Evolutionary conservation across 2,888 invertebrate genomes (phyloP).

Genomic region (Leucophenga maculata): DNA sequence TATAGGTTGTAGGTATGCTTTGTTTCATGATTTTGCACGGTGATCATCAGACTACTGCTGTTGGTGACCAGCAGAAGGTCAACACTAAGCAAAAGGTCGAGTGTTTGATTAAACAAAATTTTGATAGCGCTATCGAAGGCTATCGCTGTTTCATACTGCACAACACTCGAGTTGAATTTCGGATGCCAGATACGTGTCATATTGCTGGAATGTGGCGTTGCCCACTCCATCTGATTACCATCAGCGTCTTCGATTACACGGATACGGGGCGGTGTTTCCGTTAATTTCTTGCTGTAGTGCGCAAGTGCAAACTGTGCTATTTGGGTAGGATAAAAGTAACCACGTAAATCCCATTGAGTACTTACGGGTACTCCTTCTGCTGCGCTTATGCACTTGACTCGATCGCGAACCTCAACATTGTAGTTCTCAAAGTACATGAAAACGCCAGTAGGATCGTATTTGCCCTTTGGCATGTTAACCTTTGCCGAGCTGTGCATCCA

Average conservation of each 20-base stretch:
- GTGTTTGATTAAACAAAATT: constrained; percentile 72
- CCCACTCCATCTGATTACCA: constrained; percentile 80
- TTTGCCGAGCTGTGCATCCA: constrained; percentile 97
- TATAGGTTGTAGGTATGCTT: constrained; percentile 86
- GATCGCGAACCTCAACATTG: constrained; percentile 94
- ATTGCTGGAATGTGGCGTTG: constrained; percentile 80
- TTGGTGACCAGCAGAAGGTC: constrained; percentile 83
- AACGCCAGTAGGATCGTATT: constrained; percentile 90
- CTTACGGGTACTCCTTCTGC: constrained; percentile 94
- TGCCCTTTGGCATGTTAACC: constrained; percentile 89
- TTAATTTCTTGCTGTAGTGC: constrained; percentile 95
- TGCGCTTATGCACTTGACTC: constrained; percentile 96
- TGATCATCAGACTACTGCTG: constrained; percentile 83
- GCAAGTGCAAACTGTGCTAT: constrained; percentile 98
- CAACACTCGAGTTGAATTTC: constrained; percentile 76
- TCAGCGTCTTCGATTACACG: constrained; percentile 84
- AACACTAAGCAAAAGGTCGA: constrained; percentile 84
- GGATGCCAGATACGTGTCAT: constrained; percentile 78
- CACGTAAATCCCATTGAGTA: constrained; percentile 96
- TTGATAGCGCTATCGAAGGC: constrained; percentile 80
- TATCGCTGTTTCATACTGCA: constrained; percentile 83
- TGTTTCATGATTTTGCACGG: constrained; percentile 84
- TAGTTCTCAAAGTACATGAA: constrained; percentile 98
- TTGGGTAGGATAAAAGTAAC: constrained; percentile 98
- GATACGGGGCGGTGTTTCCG: constrained; percentile 85